These are phyloP conservation scores for Bos indicus DNA, from an alignment of 2,113 vertebrate species.

Conservation along the genomic window DNA sequence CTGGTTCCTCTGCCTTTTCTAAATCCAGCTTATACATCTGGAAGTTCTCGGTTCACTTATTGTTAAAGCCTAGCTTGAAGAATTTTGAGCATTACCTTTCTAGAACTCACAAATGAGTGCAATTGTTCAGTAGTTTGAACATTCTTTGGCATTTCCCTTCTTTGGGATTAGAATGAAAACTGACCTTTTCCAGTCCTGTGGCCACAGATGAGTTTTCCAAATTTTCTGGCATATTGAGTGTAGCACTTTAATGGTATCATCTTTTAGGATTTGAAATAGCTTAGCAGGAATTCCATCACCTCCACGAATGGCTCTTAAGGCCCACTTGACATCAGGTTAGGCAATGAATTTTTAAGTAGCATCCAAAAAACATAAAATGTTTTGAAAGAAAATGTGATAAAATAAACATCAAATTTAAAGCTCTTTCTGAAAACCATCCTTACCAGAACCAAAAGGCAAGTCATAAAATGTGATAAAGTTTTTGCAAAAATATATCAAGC, in stretches of 20 bases:
- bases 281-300: background rate
- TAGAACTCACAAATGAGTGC: background rate
- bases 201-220: background rate
- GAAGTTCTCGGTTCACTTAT: background rate
- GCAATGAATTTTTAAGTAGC: background rate
- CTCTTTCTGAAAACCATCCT: background rate
- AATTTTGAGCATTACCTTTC: background rate
- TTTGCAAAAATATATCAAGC: background rate
- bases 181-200: background rate
- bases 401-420: background rate
- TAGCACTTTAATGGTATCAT: background rate
- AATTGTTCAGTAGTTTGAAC: background rate
- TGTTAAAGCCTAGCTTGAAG: background rate
- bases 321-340: background rate
- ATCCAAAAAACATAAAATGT: background rate
- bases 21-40: background rate
- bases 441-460: background rate
- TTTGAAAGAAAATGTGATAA: background rate
- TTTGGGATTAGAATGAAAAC: background rate
- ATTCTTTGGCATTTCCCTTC: background rate
- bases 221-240: background rate
- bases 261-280: background rate
- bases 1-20: background rate
- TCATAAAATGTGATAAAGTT: background rate
- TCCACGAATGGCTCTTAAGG: background rate